Conservation (phyloP, 2,113 vertebrate genomes). For the Pseudorasbora parva region DNA sequence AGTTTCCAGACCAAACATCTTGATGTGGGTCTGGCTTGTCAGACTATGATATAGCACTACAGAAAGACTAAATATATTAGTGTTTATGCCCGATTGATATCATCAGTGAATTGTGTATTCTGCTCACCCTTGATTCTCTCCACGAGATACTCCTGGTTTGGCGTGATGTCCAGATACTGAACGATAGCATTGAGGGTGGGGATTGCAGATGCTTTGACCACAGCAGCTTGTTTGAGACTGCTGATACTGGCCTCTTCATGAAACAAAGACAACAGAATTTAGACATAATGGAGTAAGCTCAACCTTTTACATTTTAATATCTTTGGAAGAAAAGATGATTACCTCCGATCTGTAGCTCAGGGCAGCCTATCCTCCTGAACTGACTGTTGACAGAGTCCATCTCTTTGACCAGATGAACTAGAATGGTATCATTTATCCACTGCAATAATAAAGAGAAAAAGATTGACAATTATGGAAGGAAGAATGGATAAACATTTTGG, state of each 20-base stretch:
- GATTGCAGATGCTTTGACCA: conserved; percentile 89
- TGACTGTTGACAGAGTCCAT: conserved; percentile 90
- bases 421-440: conserved; percentile 97
- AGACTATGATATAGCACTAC: not conserved
- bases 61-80: not conserved
- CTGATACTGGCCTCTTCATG: conserved; percentile 90
- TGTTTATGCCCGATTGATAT: not conserved
- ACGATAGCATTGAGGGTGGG: conserved; percentile 90
- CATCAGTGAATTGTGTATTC: not conserved
- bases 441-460: conserved; percentile 53
- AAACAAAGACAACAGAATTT: not conserved
- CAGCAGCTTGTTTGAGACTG: conserved; percentile 92
- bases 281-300: not conserved
- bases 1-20: no score
- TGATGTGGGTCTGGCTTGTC: no score
- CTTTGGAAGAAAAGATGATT: not conserved
- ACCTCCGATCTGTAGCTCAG: conserved; percentile 97
- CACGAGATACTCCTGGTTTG: conserved; percentile 94
- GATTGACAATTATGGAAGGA: not conserved
- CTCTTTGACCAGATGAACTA: conserved; percentile 91
- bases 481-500: no score
- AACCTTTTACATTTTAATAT: not conserved
- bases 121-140: conserved; percentile 89
- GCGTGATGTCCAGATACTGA: conserved; percentile 91
- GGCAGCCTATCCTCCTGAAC: conserved; percentile 92